Conservation (phyloP, 2,113 vertebrate genomes). For the Struthio camelus region DNA sequence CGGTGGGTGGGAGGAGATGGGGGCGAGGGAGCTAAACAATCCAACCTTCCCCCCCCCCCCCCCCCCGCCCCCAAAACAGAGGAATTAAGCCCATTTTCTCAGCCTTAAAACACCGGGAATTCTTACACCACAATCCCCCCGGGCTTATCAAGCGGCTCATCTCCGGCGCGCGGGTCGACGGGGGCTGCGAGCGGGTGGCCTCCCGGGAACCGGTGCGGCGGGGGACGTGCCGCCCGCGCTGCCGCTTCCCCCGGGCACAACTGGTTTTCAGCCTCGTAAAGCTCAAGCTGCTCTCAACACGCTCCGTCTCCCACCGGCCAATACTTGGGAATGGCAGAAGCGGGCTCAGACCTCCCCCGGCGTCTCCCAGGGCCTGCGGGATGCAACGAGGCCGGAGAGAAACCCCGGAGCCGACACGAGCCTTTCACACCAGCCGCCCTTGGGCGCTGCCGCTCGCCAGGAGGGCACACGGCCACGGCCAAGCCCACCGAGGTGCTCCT, state of each 20-base stretch:
- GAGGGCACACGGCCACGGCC: too few relatives aligned
- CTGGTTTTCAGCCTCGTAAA: too few relatives aligned
- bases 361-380: not conserved
- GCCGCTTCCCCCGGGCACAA: too few relatives aligned
- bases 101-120: conserved; percentile 15
- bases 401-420: too few relatives aligned
- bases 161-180: conserved; percentile 39
- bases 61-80: not conserved
- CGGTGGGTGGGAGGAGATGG: not conserved
- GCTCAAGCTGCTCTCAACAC: too few relatives aligned
- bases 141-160: conserved; percentile 62
- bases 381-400: not conserved
- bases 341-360: not conserved
- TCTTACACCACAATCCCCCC: too few relatives aligned
- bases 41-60: not conserved
- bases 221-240: too few relatives aligned
- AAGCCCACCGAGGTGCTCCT: too few relatives aligned
- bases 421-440: too few relatives aligned
- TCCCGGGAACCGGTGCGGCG: conserved; percentile 28
- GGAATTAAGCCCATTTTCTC: conserved; percentile 64
- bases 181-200: conserved; percentile 40
- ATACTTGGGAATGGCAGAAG: not conserved
- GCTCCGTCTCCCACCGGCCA: not conserved
- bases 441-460: too few relatives aligned
- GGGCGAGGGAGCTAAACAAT: not conserved